Conservation (phyloP, 2,888 invertebrate genomes). For the Argyresthia goedartella region DNA sequence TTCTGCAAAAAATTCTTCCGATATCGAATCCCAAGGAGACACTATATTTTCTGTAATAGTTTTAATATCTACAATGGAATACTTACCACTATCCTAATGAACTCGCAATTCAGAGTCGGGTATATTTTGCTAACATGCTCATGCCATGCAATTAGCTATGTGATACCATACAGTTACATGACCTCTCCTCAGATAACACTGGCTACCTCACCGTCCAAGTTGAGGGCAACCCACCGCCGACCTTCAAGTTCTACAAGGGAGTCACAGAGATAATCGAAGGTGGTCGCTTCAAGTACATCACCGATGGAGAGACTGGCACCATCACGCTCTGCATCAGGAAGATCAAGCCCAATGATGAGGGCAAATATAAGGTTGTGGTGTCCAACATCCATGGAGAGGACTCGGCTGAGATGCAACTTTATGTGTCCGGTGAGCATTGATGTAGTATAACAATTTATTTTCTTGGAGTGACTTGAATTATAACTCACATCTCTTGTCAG, state of each 20-base stretch:
- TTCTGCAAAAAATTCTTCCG: too few relatives aligned
- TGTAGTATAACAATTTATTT: constrained; percentile 2
- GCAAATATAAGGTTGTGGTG: constrained; percentile 92
- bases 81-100: too few relatives aligned
- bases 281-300: constrained; percentile 94
- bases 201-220: constrained; percentile 94
- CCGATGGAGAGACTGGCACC: constrained; percentile 93
- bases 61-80: too few relatives aligned
- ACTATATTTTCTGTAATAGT: too few relatives aligned
- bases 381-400: constrained; percentile 96
- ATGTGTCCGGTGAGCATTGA: constrained; percentile 90
- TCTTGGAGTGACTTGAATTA: neutral
- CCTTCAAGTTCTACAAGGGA: constrained; percentile 96
- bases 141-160: too few relatives aligned
- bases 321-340: constrained; percentile 96
- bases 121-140: too few relatives aligned
- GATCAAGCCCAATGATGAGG: constrained; percentile 97
- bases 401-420: constrained; percentile 94
- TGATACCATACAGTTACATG: too few relatives aligned
- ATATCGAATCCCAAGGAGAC: too few relatives aligned
- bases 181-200: constrained; percentile 78
- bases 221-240: constrained; percentile 94
- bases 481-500: neutral
- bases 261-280: constrained; percentile 94
- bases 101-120: too few relatives aligned